Evolutionary conservation across 2,888 invertebrate species (phyloP), one percentile per base, ranked within the genome.

Genomic region (Nomada hirtipes): DNA sequence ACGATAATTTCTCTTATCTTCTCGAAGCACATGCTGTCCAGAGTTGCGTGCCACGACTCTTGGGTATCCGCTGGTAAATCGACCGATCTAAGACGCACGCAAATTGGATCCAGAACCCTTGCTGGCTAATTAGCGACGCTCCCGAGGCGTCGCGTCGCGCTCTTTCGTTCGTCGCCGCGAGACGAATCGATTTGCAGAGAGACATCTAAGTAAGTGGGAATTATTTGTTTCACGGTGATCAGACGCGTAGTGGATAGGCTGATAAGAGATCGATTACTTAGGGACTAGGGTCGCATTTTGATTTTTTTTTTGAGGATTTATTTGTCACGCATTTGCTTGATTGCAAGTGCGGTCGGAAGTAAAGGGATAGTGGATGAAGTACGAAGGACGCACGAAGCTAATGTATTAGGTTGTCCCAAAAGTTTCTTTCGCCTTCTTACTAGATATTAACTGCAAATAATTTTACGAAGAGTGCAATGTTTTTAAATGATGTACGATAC

Each of bases 1-100:
- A 88, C 89, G 90, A 91, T 91, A 90, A 91, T 91, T 90, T 86
- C 85, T 86, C 91, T 93, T 93, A 93, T 93, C 92, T 92, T 81
- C 71, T 82, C 86, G 88, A 84, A 91, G 90, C 92, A 92, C 92
- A 91, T 93, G 92, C 91, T 90, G 86, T 78, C 86, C 74, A 70
- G 79, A 81, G 82, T 91, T 90, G 92, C 91, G 90, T 91, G 91
- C 91, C 88, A 84, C 88, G 90, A 89, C 90, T 90, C 88, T 89
- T 89, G 82, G 84, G 88, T 88, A 90, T 91, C 91, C 91, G 91
- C 90, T 84, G 83, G 86, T 78, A 84, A 87, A 86, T 87, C 83
- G 87, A 81, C 71, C 87, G 82, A 79, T 72, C 77, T 74, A 59
- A 83, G 81, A 79, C 83, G 80, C 82, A 79, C 83, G 82, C 88